Conservation (phyloP, 2,888 invertebrate genomes). For the Polydrusus tereticollis region DNA sequence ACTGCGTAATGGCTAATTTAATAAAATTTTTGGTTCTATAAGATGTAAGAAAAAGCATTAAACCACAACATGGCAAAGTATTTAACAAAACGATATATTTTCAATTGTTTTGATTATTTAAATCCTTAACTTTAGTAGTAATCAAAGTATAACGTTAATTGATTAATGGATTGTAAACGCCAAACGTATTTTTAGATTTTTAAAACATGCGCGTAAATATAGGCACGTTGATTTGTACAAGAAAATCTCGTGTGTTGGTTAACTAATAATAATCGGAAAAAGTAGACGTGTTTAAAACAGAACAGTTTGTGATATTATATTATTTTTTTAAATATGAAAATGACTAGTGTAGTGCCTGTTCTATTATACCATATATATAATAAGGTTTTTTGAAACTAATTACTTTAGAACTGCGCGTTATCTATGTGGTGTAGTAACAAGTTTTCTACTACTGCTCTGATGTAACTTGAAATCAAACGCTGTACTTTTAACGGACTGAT, state of each 20-base stretch:
- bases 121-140: background rate
- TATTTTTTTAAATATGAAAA: background rate
- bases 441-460: too few relatives aligned
- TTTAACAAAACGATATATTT: background rate
- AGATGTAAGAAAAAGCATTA: too few relatives aligned
- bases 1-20: too few relatives aligned
- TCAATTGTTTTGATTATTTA: background rate
- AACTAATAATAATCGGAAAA: background rate
- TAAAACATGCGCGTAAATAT: background rate
- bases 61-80: too few relatives aligned
- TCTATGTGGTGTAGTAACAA: too few relatives aligned
- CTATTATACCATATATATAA: too few relatives aligned
- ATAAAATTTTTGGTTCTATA: too few relatives aligned
- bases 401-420: too few relatives aligned
- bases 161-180: conserved; percentile 21
- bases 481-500: too few relatives aligned
- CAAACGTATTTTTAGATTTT: conserved; percentile 28
- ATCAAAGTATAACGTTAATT: background rate
- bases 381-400: too few relatives aligned
- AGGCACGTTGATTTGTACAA: background rate
- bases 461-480: too few relatives aligned
- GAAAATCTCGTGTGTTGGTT: background rate
- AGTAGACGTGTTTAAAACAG: background rate
- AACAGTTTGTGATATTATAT: background rate
- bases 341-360: background rate